Evolutionary conservation across 2,888 invertebrate species (phyloP), one percentile per base, ranked within the genome.

Genomic region (Erannis defoliaria): DNA sequence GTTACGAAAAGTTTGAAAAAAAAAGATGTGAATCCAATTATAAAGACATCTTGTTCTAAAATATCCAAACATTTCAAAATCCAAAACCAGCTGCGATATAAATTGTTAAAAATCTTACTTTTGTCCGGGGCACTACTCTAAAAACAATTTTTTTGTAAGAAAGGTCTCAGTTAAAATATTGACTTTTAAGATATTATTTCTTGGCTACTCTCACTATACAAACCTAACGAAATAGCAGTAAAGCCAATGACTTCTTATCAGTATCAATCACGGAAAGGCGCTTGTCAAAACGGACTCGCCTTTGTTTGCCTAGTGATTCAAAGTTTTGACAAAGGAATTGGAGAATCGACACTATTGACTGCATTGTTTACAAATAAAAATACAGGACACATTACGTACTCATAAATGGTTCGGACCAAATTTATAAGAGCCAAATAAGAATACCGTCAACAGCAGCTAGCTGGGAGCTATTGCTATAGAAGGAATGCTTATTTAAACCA

Each of bases 271-370:
- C 23, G 55, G 19, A 55, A 38, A 55, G 31, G 42, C 55, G 55
- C 50, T 46, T 61, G 50, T 55, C 53, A 49, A 64, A 62, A 62
- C 18, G 54, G 49, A 31, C 49, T 29, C 43, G 54, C 54, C 55
- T 45, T 55, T 61, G 61, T 61, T 51, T 55, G 55, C n/a, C 5
- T 23, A 50, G 26, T 23, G 50, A 55, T 23, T 46, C 55, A 38
- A 37, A 49, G 29, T 55, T 31, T 31, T 33, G 21, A 55, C 48
- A 61, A 61, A 60, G 58, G 31, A 38, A 53, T 40, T 12, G 48
- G 38, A 42, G 2, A 40, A 53, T 38, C 31, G 21, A 38, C 38
- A 58, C 38, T 53, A 31, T 50, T 51, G 48, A 29, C 10, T 6
- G 26, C 37, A 49, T 49, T 56, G 58, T 51, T 51, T 58, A 51